A percentile compares a stretch with the other conserved stretches of the same genome.
phyloP scores from a whole-genome alignment of 1,140 invertebrate genomes.

The Pseudomyrmex flavicornis region DNA sequence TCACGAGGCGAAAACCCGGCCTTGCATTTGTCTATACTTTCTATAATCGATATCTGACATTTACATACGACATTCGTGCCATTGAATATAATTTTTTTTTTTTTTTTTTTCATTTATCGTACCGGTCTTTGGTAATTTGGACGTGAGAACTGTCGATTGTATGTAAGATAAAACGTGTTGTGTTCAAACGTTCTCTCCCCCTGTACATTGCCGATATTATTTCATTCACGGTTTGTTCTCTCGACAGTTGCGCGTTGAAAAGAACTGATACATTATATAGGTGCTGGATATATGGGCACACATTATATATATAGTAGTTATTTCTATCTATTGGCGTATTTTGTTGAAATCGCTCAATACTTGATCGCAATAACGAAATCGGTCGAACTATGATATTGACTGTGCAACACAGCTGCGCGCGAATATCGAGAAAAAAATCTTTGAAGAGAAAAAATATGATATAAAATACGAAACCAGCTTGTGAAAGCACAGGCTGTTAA shows the following conservation, averaged over 20 bases:
- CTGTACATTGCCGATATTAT: slow-evolving; percentile 8
- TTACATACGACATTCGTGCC: slow-evolving; percentile 14
- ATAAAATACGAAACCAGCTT: background rate
- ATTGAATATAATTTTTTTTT: slow-evolving; percentile 1
- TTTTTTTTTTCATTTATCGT: too few species aligned
- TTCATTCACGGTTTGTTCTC: slow-evolving; percentile 31
- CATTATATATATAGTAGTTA: background rate
- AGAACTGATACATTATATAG: slow-evolving; percentile 2
- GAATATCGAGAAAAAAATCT: slow-evolving; percentile 21
- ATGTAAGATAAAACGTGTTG: background rate
- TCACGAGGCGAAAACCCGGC: slow-evolving; percentile 1
- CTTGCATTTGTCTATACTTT: slow-evolving; percentile 1
- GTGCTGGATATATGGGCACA: slow-evolving; percentile 10
- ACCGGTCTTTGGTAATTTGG: background rate
- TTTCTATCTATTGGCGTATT: slow-evolving; percentile 41
- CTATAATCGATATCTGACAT: slow-evolving; percentile 27
- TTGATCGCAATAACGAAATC: slow-evolving; percentile 30
- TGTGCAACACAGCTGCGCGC: slow-evolving; percentile 6
- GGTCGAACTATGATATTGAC: slow-evolving; percentile 7
- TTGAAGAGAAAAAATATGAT: background rate
- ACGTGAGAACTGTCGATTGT: background rate
- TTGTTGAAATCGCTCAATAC: slow-evolving; percentile 41
- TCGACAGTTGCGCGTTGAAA: slow-evolving; percentile 8
- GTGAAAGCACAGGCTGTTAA: background rate
- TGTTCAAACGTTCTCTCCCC: too few species aligned